Evolutionary conservation across 2,888 invertebrate genomes (phyloP).

Genomic region (Acleris literana): DNA sequence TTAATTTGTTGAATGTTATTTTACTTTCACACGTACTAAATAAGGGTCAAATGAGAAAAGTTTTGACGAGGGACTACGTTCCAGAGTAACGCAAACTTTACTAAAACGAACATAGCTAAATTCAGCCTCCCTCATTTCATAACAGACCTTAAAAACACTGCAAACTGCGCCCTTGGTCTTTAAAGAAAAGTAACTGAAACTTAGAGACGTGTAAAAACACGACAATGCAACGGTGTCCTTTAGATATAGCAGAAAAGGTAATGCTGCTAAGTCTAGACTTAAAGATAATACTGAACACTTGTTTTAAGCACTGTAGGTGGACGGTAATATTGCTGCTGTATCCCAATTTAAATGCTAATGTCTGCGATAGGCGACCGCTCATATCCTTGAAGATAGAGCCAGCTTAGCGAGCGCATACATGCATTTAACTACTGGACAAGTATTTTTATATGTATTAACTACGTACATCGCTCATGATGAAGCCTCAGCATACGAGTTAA

Average conservation of each 20-base stretch:
- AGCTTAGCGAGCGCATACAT: conserved; percentile 57
- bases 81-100: neutral
- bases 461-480: conserved; percentile 37
- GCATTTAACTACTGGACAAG: conserved; percentile 48
- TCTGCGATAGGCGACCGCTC: conserved; percentile 49
- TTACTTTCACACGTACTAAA: too few relatives aligned
- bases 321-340: conserved; percentile 31
- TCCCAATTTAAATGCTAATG: conserved; percentile 72
- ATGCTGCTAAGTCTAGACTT: too few relatives aligned
- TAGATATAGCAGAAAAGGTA: too few relatives aligned
- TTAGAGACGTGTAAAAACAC: too few relatives aligned
- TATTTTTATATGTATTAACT: conserved; percentile 45
- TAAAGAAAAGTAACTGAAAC: too few relatives aligned
- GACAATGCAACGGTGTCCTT: too few relatives aligned
- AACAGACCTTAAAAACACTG: too few relatives aligned
- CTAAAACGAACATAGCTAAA: too few relatives aligned
- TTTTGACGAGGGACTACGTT: conserved; percentile 1
- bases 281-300: too few relatives aligned
- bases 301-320: conserved; percentile 10
- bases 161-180: too few relatives aligned
- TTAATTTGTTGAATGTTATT: too few relatives aligned
- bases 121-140: too few relatives aligned
- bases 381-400: conserved; percentile 58
- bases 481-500: conserved; percentile 39
- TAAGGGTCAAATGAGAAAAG: conserved; percentile 10